Conservation (phyloP, 2,797 vertebrate species). For the Morus bassanus region DNA sequence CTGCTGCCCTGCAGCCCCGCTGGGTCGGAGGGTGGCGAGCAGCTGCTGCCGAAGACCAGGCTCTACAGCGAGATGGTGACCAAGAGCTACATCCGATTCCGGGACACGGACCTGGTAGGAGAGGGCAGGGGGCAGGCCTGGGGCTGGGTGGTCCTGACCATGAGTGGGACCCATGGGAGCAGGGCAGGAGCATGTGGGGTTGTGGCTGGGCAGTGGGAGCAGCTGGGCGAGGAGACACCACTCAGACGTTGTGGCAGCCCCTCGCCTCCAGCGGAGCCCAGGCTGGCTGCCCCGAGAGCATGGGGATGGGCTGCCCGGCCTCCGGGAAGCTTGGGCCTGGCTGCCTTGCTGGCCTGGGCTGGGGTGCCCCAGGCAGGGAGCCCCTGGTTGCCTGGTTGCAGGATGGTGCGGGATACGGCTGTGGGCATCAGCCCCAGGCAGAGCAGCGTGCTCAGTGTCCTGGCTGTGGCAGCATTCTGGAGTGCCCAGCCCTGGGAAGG, state of each 20-base stretch:
- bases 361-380: background rate
- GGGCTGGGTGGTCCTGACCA: background rate
- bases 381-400: background rate
- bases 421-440: background rate
- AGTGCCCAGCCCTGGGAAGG: background rate
- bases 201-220: background rate
- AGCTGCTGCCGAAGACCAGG: slow-evolving; percentile 63
- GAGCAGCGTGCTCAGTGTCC: background rate
- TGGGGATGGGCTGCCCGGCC: background rate
- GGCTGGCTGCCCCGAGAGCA: background rate
- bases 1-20: slow-evolving; percentile 70
- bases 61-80: slow-evolving; percentile 79
- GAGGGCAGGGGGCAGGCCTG: background rate
- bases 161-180: fast-evolving
- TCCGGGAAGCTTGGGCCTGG: background rate
- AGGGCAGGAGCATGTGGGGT: too few relatives aligned
- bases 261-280: fast-evolving
- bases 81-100: slow-evolving; percentile 81
- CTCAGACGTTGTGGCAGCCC: background rate
- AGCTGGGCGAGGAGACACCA: background rate
- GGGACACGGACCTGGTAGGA: slow-evolving; percentile 86
- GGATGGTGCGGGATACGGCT: background rate
- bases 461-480: background rate
- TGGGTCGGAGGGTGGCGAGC: background rate
- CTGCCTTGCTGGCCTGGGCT: background rate